Evolutionary conservation across 1,140 invertebrate genomes (phyloP), one percentile per base, ranked within the genome.

Genomic region (Drosophila sucinea): DNA sequence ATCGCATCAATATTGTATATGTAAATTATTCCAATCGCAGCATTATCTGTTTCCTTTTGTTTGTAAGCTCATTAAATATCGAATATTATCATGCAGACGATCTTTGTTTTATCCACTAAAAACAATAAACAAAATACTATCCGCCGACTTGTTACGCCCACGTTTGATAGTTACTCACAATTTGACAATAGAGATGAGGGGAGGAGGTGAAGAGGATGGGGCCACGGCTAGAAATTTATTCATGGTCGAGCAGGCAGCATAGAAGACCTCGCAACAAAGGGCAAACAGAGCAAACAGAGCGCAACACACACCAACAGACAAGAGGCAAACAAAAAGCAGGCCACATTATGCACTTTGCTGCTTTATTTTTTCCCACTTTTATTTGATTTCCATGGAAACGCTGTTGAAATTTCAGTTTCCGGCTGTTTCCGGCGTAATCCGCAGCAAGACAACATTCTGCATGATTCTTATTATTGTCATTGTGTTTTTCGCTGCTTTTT

Each of bases 331-430:
- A 47, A 61, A 51, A 38, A 61, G 38, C 38, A 57, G 5, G 35
- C 62, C 67, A 67, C 67, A 79, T 83, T 83, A 83, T 86, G 79
- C 83, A 86, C 75, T 85, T 79, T 85, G 62, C 79, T 81, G 77
- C 81, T 77, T 51, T 74, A 67, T 60, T 57, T 62, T 58, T 60
- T 57, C 0, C 17, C 17, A 17, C 17, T 38, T 38, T 38, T 38
- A 38, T 38, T 38, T 38, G 10, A 60, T 60, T 79, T 80, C 77
- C 73, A 74, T 64, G 62, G 72, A 70, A 77, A 63, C 62, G 33
- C 57, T 66, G 67, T 70, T 61, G 63, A 78, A 78, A 67, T 56
- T 77, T 60, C 70, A 70, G 87, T 87, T 87, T 87, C 83, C 82
- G 79, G 76, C 73, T 73, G 66, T 70, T 76, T 75, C 73, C 44